Percentiles rank a stretch among this genome's conserved stretches.
These are phyloP conservation scores for Crotophaga sulcirostris DNA, from an alignment of 2,113 vertebrate genomes.

Conservation along the genomic window DNA sequence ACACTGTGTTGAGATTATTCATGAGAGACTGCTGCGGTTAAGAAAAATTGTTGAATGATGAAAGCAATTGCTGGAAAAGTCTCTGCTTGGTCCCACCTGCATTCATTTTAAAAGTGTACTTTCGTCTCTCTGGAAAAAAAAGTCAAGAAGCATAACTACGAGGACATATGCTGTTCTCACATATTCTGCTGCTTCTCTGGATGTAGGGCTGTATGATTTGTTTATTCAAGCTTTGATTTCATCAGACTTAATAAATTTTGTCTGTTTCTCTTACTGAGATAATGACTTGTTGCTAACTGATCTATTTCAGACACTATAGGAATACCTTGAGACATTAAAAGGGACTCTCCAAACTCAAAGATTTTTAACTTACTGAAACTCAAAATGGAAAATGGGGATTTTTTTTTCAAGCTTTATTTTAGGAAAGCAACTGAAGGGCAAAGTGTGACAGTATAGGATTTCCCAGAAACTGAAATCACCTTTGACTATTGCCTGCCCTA, in stretches of 20 bases:
- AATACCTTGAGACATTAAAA: not conserved
- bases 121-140: not conserved
- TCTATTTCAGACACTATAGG: not conserved
- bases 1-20: slow-evolving; percentile 17
- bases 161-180: not conserved
- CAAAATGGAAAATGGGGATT: not conserved
- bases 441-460: not conserved
- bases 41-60: slow-evolving; percentile 18
- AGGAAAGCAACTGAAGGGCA: not conserved
- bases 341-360: not conserved
- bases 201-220: not conserved
- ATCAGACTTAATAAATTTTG: not conserved
- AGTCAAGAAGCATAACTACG: not conserved
- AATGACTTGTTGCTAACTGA: not conserved
- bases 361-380: not conserved
- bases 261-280: not conserved
- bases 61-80: not conserved
- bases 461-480: not conserved
- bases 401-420: not conserved
- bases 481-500: not conserved
- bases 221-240: not conserved
- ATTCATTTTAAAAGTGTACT: not conserved
- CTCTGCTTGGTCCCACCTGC: not conserved
- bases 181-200: not conserved
- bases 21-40: slow-evolving; percentile 6